phyloP scores from a whole-genome alignment of 2,888 invertebrate genomes.

The Isoperla grammatica region DNA sequence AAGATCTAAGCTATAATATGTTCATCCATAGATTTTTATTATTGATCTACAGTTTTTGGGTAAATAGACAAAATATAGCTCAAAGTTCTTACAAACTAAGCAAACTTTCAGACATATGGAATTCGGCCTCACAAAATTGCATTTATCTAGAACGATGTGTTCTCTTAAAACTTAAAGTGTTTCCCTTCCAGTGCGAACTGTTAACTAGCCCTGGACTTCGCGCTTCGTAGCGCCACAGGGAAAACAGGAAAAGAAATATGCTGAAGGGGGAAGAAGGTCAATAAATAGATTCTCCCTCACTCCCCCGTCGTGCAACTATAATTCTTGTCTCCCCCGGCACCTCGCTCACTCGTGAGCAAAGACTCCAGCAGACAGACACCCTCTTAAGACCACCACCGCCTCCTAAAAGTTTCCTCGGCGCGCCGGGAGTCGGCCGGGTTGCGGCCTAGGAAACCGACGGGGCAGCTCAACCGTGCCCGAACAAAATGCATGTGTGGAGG shows the following conservation, averaged over 20 bases:
- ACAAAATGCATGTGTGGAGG: not conserved
- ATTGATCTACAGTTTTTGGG: too few relatives aligned
- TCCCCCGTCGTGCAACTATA: conserved; percentile 18
- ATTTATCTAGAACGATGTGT: too few relatives aligned
- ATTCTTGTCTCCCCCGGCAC: conserved; percentile 12
- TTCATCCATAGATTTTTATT: too few relatives aligned
- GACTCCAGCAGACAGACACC: not conserved
- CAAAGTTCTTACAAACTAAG: too few relatives aligned
- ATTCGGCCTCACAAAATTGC: too few relatives aligned
- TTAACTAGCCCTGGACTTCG: conserved; percentile 5
- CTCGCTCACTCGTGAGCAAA: too few relatives aligned
- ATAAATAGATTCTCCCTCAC: conserved; percentile 23
- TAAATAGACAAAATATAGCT: too few relatives aligned
- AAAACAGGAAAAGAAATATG: conserved; percentile 10
- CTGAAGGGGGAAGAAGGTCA: conserved; percentile 22
- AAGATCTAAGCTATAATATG: too few relatives aligned
- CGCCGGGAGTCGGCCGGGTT: conserved; percentile 11
- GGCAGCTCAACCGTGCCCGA: not conserved
- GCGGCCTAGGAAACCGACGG: not conserved
- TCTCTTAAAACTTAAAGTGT: not conserved
- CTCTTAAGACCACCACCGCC: conserved; percentile 8
- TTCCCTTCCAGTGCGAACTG: not conserved
- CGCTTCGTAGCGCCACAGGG: not conserved
- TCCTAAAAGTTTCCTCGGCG: conserved; percentile 8
- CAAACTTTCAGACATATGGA: too few relatives aligned